Conservation (phyloP, 1,140 invertebrate genomes). For the Zaprionus capensis region DNA sequence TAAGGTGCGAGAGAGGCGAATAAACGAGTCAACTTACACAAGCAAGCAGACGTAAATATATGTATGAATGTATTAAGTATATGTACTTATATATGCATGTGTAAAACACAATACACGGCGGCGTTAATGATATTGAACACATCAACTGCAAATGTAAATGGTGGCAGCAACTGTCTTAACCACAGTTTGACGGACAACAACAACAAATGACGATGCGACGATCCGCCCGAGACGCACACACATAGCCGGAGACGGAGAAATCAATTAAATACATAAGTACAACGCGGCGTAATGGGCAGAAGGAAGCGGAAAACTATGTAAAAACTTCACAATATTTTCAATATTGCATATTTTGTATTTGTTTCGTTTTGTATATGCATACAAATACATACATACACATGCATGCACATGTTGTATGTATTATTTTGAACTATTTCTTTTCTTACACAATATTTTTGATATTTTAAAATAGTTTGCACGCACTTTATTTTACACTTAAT, state of each 20-base stretch:
- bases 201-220: constrained; percentile 41
- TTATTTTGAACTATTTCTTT: constrained; percentile 42
- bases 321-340: constrained; percentile 62
- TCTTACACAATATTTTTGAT: constrained; percentile 76
- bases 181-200: constrained; percentile 25
- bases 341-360: constrained; percentile 62
- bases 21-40: constrained; percentile 48
- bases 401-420: constrained; percentile 21
- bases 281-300: constrained; percentile 38
- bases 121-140: constrained; percentile 54
- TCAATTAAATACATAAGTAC: constrained; percentile 65
- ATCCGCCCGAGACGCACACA: constrained; percentile 42
- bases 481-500: constrained; percentile 67
- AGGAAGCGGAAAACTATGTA: constrained; percentile 63
- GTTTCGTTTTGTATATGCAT: constrained; percentile 43
- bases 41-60: constrained; percentile 41
- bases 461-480: constrained; percentile 65
- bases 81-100: constrained; percentile 31
- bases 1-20: constrained; percentile 29
- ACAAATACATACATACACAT: constrained; percentile 18
- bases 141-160: constrained; percentile 47
- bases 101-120: constrained; percentile 55
- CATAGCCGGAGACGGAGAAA: constrained; percentile 66
- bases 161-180: constrained; percentile 42
- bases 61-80: constrained; percentile 26